A percentile compares a stretch with the other conserved stretches of the same genome.
phyloP scores from a whole-genome alignment of 1,140 invertebrate species.

The Atta colombica region DNA sequence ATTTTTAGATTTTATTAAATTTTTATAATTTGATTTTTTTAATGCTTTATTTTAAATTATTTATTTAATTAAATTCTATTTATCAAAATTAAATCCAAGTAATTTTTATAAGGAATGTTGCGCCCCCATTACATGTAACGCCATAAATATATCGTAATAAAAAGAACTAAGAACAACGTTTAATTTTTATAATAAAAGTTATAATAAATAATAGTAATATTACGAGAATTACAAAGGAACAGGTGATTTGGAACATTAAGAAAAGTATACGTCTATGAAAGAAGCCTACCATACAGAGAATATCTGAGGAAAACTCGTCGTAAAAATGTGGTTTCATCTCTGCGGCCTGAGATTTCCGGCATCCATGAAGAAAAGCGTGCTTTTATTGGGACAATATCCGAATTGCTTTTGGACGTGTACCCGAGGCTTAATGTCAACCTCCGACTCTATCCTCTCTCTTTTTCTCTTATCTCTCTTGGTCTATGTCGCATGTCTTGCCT shows the following conservation, averaged over 20 bases:
- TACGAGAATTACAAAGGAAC: not conserved
- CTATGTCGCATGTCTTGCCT: constrained; percentile 5
- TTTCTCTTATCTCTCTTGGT: constrained; percentile 32
- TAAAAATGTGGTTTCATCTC: constrained; percentile 60
- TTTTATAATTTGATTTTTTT: not conserved
- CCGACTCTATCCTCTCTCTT: constrained; percentile 13
- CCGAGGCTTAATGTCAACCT: constrained; percentile 73
- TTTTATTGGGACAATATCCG: constrained; percentile 79
- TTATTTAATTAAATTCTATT: not conserved
- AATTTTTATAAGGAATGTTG: not conserved
- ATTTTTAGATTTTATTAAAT: no score
- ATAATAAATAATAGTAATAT: not conserved
- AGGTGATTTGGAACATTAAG: constrained; percentile 1
- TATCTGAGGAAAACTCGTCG: constrained; percentile 31
- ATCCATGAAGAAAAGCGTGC: constrained; percentile 24
- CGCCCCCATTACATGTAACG: not conserved
- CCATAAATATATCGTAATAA: not conserved
- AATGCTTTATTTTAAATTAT: not conserved
- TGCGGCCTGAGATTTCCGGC: constrained; percentile 23
- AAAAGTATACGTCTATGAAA: not conserved
- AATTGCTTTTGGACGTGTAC: constrained; percentile 77
- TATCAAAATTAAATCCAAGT: not conserved
- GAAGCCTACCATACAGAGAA: not conserved
- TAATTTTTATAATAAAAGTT: not conserved
- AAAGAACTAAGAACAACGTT: not conserved